Evolutionary conservation across 2,113 vertebrate species (phyloP).

Genomic region (Pluvianellus socialis): DNA sequence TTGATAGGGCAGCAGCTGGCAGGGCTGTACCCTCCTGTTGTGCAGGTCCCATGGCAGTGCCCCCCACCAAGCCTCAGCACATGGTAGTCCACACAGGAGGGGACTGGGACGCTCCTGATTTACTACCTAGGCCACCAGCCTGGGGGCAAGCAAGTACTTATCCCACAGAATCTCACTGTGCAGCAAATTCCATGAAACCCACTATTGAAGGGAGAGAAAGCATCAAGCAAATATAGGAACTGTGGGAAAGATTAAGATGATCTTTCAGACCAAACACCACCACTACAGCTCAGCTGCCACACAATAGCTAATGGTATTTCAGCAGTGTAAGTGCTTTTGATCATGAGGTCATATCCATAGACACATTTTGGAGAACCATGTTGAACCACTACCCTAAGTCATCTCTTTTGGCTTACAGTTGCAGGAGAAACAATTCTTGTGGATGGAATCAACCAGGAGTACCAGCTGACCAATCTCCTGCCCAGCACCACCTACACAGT

Average conservation of each 20-base stretch:
- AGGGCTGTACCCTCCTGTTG: background rate
- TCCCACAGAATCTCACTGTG: background rate
- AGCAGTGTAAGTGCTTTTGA: background rate
- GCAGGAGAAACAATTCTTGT: conserved; percentile 91
- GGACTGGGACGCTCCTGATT: background rate
- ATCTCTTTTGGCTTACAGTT: conserved; percentile 70
- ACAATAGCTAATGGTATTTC: background rate
- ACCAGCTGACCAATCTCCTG: conserved; percentile 85
- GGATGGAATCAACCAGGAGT: conserved; percentile 86
- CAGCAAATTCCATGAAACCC: background rate
- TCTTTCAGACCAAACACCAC: background rate
- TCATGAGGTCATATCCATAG: background rate
- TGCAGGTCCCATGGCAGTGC: background rate
- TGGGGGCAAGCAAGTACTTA: background rate
- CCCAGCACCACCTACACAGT: conserved; percentile 89
- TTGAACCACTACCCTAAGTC: background rate
- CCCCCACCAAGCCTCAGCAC: background rate
- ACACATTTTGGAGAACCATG: background rate
- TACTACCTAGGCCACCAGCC: background rate
- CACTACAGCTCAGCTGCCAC: background rate
- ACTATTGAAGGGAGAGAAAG: background rate
- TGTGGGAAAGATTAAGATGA: background rate
- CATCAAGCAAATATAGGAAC: background rate
- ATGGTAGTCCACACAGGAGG: background rate
- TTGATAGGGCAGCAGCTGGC: background rate